phyloP scores from a whole-genome alignment of 2,113 vertebrate genomes.

The Rhadina sibilatrix region DNA sequence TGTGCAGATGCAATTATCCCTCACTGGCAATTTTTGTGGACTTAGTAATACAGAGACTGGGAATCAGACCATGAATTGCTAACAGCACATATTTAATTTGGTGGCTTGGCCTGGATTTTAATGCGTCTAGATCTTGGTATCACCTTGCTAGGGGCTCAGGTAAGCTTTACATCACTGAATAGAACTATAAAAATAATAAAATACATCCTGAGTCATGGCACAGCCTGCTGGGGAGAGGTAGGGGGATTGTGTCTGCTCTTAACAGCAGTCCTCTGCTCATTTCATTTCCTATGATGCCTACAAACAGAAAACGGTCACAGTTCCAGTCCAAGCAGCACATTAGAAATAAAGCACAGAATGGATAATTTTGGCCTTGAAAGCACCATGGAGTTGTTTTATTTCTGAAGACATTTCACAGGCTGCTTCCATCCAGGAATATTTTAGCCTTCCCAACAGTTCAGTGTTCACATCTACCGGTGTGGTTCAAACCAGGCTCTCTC shows the following conservation, averaged over 20 bases:
- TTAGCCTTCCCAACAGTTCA: not conserved
- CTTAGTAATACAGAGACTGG: not conserved
- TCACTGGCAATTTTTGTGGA: not conserved
- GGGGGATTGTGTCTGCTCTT: constrained; percentile 43
- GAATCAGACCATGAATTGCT: not conserved
- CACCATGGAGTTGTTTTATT: not conserved
- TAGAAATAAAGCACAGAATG: not conserved
- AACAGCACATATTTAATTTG: not conserved
- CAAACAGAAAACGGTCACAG: not conserved
- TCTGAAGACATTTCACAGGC: not conserved
- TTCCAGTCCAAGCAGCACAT: not conserved
- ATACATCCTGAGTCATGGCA: constrained; percentile 23
- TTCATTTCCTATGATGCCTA: constrained; percentile 15
- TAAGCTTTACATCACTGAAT: not conserved
- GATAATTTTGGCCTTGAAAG: constrained; percentile 21
- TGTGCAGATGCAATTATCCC: not conserved
- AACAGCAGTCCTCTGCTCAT: not conserved
- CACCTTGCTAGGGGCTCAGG: not conserved
- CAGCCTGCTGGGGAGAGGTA: not conserved
- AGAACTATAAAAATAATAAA: constrained; percentile 44
- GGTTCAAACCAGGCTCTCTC: not conserved
- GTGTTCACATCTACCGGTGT: not conserved
- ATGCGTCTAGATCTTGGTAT: not conserved
- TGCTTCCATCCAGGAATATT: not conserved
- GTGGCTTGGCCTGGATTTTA: not conserved